Evolutionary conservation across 2,113 vertebrate species (phyloP).

Genomic region (Rhea pennata): DNA sequence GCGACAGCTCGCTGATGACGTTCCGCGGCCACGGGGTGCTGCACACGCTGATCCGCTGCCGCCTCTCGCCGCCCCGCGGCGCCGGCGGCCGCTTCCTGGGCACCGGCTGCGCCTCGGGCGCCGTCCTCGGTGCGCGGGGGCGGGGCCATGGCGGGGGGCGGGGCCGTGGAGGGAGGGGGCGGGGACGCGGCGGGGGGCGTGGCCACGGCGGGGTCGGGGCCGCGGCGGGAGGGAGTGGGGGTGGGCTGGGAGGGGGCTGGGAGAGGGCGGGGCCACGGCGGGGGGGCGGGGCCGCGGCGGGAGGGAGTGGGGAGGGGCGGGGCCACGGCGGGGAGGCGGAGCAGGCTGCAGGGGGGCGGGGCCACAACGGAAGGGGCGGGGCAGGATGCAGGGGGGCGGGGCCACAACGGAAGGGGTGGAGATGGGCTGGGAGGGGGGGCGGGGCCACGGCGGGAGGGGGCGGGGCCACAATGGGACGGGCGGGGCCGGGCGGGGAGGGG

Average conservation of each 20-base stretch:
- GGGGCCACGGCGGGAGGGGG: not conserved
- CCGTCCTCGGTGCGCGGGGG: slow-evolving; percentile 75
- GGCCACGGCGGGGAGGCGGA: too few relatives aligned
- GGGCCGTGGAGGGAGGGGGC: too few relatives aligned
- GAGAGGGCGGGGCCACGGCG: too few relatives aligned
- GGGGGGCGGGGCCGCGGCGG: too few relatives aligned
- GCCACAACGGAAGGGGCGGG: not conserved
- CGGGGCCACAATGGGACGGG: not conserved
- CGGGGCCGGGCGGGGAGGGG: not conserved
- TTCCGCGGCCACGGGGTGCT: slow-evolving; percentile 92
- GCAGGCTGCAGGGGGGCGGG: too few relatives aligned
- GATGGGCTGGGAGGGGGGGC: not conserved
- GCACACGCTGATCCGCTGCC: slow-evolving; percentile 91
- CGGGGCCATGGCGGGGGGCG: too few relatives aligned
- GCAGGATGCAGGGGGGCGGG: too few relatives aligned
- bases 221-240: too few relatives aligned
- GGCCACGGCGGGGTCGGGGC: too few relatives aligned
- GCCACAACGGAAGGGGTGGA: not conserved
- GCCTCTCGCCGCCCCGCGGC: slow-evolving; percentile 88
- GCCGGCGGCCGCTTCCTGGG: slow-evolving; percentile 92
- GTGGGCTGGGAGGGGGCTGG: too few relatives aligned
- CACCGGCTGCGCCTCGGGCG: slow-evolving; percentile 87
- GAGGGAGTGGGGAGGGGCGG: too few relatives aligned
- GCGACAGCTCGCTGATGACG: slow-evolving; percentile 93
- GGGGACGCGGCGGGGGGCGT: too few relatives aligned